These are phyloP conservation scores for Hydrophis major DNA, from an alignment of 2,797 vertebrate species.

Conservation along the genomic window DNA sequence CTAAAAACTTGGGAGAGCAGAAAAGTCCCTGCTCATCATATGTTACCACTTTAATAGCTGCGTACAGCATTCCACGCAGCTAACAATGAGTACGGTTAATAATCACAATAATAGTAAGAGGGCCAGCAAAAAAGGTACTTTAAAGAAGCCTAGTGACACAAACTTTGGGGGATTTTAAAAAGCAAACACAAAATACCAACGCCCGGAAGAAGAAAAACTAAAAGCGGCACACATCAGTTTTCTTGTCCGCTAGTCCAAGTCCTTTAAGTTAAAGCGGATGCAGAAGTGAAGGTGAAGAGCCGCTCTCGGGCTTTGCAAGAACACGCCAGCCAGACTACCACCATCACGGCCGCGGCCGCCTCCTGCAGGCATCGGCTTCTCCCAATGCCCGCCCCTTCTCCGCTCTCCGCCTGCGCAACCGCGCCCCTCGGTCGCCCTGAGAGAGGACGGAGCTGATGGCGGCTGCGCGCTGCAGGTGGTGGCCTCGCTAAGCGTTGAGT, in stretches of 20 bases:
- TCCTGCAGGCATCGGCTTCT: not conserved
- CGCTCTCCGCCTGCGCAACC: constrained; percentile 46
- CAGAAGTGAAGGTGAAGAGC: not conserved
- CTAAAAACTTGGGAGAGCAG: not conserved
- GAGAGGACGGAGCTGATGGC: constrained; percentile 27
- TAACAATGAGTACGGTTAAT: too few species aligned
- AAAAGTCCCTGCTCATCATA: not conserved
- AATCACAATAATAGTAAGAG: not conserved
- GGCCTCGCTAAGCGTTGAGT: constrained; percentile 15
- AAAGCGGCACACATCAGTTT: not conserved
- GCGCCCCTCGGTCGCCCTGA: constrained; percentile 31
- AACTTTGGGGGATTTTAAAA: not conserved
- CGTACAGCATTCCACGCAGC: not conserved
- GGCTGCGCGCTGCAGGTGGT: constrained; percentile 17
- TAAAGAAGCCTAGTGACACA: not conserved
- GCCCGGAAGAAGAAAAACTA: not conserved
- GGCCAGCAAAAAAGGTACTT: not conserved
- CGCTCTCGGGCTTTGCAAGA: not conserved
- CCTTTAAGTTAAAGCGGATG: not conserved
- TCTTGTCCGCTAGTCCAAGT: not conserved
- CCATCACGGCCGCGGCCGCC: not conserved
- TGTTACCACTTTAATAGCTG: not conserved
- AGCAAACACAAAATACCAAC: not conserved
- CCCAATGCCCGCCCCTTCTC: constrained; percentile 6
- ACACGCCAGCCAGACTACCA: not conserved